Evolutionary conservation across 2,888 invertebrate species (phyloP), one percentile per base, ranked within the genome.

Genomic region (Balanococcus diminutus): DNA sequence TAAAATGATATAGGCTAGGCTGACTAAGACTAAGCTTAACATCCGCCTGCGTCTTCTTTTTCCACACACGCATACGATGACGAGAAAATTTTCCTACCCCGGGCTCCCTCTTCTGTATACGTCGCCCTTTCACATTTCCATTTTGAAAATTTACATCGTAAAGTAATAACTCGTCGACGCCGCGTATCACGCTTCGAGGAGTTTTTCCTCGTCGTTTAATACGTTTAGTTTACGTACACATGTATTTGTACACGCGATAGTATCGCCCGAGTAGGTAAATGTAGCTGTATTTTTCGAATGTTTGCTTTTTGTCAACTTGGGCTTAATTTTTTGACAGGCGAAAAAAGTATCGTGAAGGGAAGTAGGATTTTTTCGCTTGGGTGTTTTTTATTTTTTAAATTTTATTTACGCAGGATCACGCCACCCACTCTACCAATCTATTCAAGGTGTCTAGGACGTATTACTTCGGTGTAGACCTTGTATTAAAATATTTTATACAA

Each of bases 141-240:
- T 28, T 67, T 75, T 75, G n/a, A 11, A 75, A 75, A 75, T 75
- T 75, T 75, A 75, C 75, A 75, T 75, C 32, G 32, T 75, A 36
- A 75, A 75, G n/a, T 75, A 75, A 75, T 75, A 75, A 75, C 36
- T 22, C 32, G 32, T n/a, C n/a, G n/a, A n/a, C n/a, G n/a, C n/a
- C 31, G n/a, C 2, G 28, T 28, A 67, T 67, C 14, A 75, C 75
- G 75, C 32, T 75, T n/a, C n/a, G n/a, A 3, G 8, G 22, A 32
- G 75, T 36, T 75, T 31, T 67, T 67, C 61, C 61, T 67, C 16
- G 11, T 75, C 32, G 75, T n/a, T 32, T 32, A 75, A 75, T 75
- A 31, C n/a, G n/a, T n/a, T n/a, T n/a, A n/a, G n/a, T n/a, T n/a
- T n/a, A n/a, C n/a, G n/a, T n/a, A n/a, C 75, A 75, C 75, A 75